Percentiles rank a stretch among this genome's conserved stretches.
These are phyloP conservation scores for Echinops telfairi DNA, from an alignment of 2,113 vertebrate species.

Conservation along the genomic window DNA sequence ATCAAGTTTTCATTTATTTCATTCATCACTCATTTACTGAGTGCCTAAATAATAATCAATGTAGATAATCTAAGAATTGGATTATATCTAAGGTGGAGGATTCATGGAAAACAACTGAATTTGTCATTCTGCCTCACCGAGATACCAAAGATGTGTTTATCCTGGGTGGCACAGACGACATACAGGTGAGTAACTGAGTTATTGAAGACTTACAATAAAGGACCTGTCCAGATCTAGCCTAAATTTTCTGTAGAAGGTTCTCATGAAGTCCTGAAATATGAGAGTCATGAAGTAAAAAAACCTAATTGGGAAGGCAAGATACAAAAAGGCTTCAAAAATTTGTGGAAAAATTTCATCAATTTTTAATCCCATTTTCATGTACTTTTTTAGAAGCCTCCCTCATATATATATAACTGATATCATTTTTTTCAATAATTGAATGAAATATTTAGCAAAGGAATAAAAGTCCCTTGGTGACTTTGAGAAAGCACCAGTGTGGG, in stretches of 20 bases:
- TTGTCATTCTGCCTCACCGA: constrained; percentile 88
- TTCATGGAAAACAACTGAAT: constrained; percentile 90
- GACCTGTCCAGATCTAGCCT: background rate
- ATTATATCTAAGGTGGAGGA: constrained; percentile 88
- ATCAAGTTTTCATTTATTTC: constrained; percentile 19
- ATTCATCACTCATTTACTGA: background rate
- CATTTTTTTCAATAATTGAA: background rate
- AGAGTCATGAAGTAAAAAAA: constrained; percentile 1
- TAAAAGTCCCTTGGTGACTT: background rate
- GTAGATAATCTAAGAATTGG: constrained; percentile 26
- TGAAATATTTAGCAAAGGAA: constrained; percentile 56
- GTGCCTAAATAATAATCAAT: background rate
- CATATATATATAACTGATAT: background rate
- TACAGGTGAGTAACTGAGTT: constrained; percentile 87
- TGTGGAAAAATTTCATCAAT: no score
- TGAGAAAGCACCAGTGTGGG: background rate
- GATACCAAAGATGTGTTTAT: constrained; percentile 91
- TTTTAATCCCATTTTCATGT: no score
- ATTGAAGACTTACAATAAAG: background rate
- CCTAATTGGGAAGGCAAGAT: constrained; percentile 22
- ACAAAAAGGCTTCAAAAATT: background rate
- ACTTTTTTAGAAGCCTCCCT: no score
- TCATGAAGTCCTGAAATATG: background rate
- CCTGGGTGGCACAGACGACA: constrained; percentile 91
- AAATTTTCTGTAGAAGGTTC: background rate